Percentiles rank a stretch among this genome's conserved stretches.
phyloP scores from a whole-genome alignment of 1,140 invertebrate species.

The Drosophila nebulosa region DNA sequence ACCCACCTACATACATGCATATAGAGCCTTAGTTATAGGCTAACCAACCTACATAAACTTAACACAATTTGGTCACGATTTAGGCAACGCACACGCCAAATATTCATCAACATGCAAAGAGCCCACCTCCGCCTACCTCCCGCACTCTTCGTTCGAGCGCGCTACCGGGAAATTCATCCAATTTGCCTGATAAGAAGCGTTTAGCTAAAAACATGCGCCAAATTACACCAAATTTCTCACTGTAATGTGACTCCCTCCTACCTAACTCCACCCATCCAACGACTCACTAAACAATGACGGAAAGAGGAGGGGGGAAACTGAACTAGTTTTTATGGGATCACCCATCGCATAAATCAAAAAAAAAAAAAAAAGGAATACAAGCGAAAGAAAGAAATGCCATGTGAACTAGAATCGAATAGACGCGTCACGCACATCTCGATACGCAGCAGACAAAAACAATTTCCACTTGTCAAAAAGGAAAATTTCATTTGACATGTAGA shows the following conservation, averaged over 20 bases:
- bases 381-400: slow-evolving; percentile 49
- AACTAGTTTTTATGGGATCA: slow-evolving; percentile 50
- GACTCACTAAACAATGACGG: no score
- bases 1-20: background rate
- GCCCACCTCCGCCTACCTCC: background rate
- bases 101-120: slow-evolving; percentile 75
- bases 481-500: slow-evolving; percentile 39
- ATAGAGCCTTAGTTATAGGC: background rate
- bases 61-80: slow-evolving; percentile 78
- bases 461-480: slow-evolving; percentile 20
- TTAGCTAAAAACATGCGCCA: slow-evolving; percentile 74
- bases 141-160: slow-evolving; percentile 6
- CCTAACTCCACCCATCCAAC: no score
- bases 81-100: slow-evolving; percentile 65
- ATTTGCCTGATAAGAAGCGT: slow-evolving; percentile 77
- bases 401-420: slow-evolving; percentile 38
- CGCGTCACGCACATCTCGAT: slow-evolving; percentile 9
- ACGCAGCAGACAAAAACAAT: slow-evolving; percentile 11
- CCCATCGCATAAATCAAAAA: slow-evolving; percentile 64
- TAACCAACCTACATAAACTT: slow-evolving; percentile 39
- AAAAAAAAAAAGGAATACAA: slow-evolving; percentile 18
- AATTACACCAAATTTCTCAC: slow-evolving; percentile 75
- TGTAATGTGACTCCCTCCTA: slow-evolving; percentile 45
- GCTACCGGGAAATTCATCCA: slow-evolving; percentile 49
- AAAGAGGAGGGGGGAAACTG: background rate